Percentiles rank a stretch among this genome's conserved stretches.
phyloP scores from a whole-genome alignment of 2,797 vertebrate species.

The Eremophila alpestris region DNA sequence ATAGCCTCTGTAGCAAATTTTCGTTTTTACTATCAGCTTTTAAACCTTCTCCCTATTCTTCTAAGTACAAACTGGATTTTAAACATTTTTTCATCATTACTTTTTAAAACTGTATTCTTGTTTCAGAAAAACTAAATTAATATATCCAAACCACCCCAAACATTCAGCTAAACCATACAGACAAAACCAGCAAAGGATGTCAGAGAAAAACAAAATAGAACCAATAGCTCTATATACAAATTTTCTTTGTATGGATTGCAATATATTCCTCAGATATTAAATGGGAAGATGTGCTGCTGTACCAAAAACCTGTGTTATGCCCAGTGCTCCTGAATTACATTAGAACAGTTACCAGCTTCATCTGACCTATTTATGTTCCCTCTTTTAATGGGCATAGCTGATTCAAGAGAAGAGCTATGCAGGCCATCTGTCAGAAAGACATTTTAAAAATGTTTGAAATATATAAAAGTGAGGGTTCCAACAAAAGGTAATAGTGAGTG shows the following conservation, averaged over 20 bases:
- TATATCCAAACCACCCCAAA: background rate
- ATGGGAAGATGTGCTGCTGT: background rate
- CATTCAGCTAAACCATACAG: background rate
- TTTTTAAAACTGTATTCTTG: background rate
- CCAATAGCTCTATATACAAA: background rate
- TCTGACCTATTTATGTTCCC: background rate
- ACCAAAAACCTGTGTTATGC: background rate
- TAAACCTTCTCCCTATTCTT: background rate
- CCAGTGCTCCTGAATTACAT: background rate
- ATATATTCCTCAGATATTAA: background rate
- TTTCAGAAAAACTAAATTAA: background rate
- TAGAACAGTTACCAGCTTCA: background rate
- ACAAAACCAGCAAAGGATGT: background rate
- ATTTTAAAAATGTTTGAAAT: background rate
- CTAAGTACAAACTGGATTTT: background rate
- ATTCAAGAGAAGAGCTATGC: background rate
- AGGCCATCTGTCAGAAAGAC: background rate
- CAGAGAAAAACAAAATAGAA: background rate
- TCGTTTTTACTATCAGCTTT: background rate
- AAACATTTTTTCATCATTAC: background rate
- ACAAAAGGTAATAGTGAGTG: background rate
- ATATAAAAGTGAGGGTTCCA: background rate
- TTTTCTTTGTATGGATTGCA: background rate
- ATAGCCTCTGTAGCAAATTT: background rate
- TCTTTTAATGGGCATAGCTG: background rate